Evolutionary conservation across 2,113 vertebrate species (phyloP).

Genomic region (Macrotus californicus): DNA sequence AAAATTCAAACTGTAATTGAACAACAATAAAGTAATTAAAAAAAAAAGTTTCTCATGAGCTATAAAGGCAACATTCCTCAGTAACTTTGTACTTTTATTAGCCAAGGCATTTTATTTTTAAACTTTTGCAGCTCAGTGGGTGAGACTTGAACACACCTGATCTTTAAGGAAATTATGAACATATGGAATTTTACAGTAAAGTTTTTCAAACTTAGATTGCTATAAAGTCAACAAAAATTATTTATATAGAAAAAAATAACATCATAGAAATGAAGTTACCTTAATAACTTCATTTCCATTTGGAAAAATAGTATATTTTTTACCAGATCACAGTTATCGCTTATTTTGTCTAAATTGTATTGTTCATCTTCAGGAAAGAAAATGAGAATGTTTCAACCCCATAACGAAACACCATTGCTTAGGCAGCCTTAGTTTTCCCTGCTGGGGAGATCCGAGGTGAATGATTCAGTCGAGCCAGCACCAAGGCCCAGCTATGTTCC

Average conservation of each 20-base stretch:
- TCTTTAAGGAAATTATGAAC: neutral
- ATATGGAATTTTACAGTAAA: neutral
- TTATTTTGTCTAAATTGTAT: conserved; percentile 38
- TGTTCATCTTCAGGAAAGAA: conserved; percentile 7
- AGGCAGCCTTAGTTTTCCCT: conserved; percentile 5
- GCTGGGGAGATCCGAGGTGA: neutral
- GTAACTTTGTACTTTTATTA: neutral
- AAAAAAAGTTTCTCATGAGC: neutral
- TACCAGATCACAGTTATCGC: neutral
- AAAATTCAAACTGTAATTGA: too few relatives aligned
- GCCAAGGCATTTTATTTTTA: neutral
- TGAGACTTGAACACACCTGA: neutral
- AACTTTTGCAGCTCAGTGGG: neutral
- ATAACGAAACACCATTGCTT: neutral
- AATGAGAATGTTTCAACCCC: conserved; percentile 20
- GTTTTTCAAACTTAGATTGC: neutral
- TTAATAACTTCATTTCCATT: neutral
- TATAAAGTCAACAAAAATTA: neutral
- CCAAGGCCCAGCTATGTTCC: neutral
- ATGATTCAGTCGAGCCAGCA: neutral
- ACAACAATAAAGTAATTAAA: too few relatives aligned
- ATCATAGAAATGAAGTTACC: neutral
- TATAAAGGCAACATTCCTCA: neutral
- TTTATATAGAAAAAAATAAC: neutral
- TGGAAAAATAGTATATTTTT: neutral